Evolutionary conservation across 2,113 vertebrate genomes (phyloP).

Genomic region (Halcyon senegalensis): DNA sequence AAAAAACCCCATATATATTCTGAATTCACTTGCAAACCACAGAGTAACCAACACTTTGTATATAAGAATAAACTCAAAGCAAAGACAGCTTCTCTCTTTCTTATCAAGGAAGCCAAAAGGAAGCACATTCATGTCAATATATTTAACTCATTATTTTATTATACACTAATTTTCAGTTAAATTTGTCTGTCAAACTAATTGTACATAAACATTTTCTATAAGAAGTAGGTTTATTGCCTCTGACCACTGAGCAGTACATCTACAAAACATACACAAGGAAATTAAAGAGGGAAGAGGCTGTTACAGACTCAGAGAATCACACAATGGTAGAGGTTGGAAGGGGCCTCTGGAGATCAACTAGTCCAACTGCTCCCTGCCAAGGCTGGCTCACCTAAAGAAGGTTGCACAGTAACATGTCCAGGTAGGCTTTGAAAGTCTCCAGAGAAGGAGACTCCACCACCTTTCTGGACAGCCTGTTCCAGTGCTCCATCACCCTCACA

Average conservation of each 20-base stretch:
- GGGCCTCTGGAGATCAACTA: too few species aligned
- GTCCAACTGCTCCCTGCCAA: too few species aligned
- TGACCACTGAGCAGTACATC: background rate
- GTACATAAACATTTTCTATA: background rate
- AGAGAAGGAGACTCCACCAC: too few species aligned
- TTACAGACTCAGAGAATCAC: too few species aligned
- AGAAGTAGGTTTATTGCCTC: background rate
- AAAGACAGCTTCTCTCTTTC: background rate
- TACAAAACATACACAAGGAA: background rate
- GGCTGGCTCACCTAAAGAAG: too few species aligned
- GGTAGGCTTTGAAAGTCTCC: too few species aligned
- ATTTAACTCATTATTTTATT: background rate
- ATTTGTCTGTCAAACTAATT: background rate
- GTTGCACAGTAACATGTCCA: too few species aligned
- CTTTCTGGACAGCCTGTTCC: too few species aligned
- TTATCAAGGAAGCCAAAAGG: background rate
- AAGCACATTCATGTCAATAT: background rate
- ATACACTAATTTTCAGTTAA: background rate
- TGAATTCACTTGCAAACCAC: background rate
- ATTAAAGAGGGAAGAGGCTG: background rate
- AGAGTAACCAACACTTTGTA: background rate
- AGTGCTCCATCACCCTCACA: too few species aligned
- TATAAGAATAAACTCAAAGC: background rate
- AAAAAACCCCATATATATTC: background rate
- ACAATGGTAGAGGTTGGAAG: too few species aligned